phyloP scores from a whole-genome alignment of 2,113 vertebrate genomes.

The Crocuta crocuta region DNA sequence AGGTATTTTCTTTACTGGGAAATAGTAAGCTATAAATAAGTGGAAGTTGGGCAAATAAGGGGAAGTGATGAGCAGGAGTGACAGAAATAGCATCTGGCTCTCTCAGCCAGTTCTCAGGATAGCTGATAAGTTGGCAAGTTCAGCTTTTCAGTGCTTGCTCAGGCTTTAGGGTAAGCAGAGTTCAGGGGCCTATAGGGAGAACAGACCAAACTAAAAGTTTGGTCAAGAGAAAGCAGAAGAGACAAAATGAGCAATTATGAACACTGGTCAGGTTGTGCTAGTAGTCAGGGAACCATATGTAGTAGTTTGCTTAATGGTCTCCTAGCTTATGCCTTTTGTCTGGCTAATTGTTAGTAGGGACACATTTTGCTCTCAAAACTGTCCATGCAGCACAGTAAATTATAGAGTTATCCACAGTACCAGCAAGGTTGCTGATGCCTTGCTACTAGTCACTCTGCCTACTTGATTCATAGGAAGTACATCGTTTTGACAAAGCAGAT shows the following conservation, averaged over 20 bases:
- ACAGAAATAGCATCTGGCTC: not conserved
- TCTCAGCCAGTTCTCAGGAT: not conserved
- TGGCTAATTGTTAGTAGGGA: not conserved
- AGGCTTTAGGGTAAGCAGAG: not conserved
- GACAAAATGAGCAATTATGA: not conserved
- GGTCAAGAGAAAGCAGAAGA: not conserved
- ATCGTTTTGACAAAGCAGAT: not conserved
- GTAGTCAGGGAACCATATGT: not conserved
- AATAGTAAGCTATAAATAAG: not conserved
- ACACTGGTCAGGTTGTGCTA: not conserved
- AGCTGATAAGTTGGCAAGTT: not conserved
- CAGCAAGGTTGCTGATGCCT: not conserved
- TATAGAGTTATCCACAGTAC: not conserved
- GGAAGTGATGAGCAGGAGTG: not conserved
- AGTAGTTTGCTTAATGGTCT: not conserved
- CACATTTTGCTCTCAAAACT: not conserved
- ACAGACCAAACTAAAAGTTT: not conserved
- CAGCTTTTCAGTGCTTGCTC: not conserved
- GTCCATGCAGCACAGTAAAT: not conserved
- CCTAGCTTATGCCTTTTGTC: not conserved
- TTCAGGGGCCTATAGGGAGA: not conserved
- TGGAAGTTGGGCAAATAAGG: not conserved
- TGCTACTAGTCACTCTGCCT: not conserved
- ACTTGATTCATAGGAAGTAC: not conserved
- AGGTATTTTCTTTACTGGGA: not conserved